Conservation (phyloP, 2,888 invertebrate species). For the Helicoverpa assulta region DNA sequence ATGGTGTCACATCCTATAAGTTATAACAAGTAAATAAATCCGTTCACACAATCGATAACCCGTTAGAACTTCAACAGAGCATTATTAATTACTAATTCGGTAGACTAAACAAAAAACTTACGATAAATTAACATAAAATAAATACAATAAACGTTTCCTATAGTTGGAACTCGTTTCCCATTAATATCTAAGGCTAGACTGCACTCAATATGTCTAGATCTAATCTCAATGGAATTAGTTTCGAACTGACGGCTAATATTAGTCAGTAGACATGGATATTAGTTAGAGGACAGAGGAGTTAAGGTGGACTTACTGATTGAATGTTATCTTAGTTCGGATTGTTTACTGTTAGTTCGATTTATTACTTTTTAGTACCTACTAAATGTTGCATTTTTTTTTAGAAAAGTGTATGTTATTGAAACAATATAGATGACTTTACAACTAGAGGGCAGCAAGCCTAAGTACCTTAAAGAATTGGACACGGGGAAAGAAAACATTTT, state of each 20-base stretch:
- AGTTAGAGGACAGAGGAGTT: not conserved
- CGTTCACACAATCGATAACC: conserved; percentile 1
- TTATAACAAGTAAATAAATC: not conserved
- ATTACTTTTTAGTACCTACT: not conserved
- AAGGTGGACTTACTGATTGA: conserved; percentile 1
- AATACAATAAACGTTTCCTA: conserved; percentile 11
- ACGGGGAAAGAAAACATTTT: too few species aligned
- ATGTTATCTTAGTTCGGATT: not conserved
- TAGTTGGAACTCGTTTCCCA: conserved; percentile 35
- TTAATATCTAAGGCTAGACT: conserved; percentile 38
- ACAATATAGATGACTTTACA: too few species aligned
- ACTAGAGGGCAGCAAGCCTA: too few species aligned
- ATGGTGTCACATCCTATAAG: not conserved
- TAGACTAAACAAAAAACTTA: conserved; percentile 12
- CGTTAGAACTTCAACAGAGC: not conserved
- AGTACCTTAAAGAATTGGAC: too few species aligned
- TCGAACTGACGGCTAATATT: conserved; percentile 39
- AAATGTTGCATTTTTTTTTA: too few species aligned
- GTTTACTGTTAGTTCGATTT: not conserved
- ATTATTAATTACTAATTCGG: conserved; percentile 24
- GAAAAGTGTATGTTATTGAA: too few species aligned
- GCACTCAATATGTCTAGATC: conserved; percentile 47
- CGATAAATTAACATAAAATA: conserved; percentile 10
- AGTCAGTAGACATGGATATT: conserved; percentile 28
- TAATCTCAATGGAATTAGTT: conserved; percentile 47